phyloP scores from a whole-genome alignment of 2,113 vertebrate species.

The Pelodiscus sinensis region DNA sequence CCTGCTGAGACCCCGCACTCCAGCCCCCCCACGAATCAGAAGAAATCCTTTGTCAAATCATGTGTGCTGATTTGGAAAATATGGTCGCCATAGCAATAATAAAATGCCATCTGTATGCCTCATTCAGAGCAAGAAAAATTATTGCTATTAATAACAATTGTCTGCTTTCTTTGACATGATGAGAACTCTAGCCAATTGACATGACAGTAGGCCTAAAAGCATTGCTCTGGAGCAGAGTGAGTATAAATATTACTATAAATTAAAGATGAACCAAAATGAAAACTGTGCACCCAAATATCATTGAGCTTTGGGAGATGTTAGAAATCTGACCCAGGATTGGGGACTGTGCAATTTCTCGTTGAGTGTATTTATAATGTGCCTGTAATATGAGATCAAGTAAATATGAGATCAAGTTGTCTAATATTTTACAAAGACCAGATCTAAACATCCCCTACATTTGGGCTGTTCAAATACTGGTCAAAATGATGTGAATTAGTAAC shows the following conservation, averaged over 20 bases:
- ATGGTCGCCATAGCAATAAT: not conserved
- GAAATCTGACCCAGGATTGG: not conserved
- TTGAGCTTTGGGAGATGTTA: constrained; percentile 20
- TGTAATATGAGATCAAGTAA: not conserved
- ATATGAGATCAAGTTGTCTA: not conserved
- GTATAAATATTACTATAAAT: not conserved
- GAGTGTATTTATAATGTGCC: not conserved
- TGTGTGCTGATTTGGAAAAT: too few relatives aligned
- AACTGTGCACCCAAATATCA: not conserved
- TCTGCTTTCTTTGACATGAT: not conserved
- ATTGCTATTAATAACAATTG: not conserved
- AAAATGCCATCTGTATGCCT: not conserved
- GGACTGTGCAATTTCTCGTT: not conserved
- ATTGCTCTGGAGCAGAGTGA: not conserved
- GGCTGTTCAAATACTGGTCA: not conserved
- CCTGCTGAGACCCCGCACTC: too few relatives aligned
- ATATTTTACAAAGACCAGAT: not conserved
- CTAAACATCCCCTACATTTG: not conserved
- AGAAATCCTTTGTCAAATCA: too few relatives aligned
- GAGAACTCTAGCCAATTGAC: not conserved
- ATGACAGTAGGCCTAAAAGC: not conserved
- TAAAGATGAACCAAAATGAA: constrained; percentile 31
- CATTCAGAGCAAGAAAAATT: not conserved
- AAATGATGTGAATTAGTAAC: not conserved
- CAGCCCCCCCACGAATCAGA: too few relatives aligned